Base-by-base conservation (phyloP, 2,888 invertebrate genomes). In the Ecdyonurus torrentis region DNA sequence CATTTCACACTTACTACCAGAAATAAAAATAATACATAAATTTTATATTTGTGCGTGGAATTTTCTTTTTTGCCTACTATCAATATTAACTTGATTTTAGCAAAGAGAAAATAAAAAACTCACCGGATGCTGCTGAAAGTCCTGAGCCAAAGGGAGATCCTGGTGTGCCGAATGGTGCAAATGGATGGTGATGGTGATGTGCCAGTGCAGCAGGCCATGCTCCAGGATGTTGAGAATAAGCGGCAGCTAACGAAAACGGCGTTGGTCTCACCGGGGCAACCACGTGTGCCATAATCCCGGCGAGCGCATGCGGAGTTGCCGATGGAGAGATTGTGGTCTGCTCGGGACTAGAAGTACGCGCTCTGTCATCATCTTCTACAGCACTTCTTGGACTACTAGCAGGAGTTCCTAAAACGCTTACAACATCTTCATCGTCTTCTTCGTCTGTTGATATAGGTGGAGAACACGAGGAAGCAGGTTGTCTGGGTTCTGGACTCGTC, bases 321-420 rank as follows among this genome's bases (percentile, higher is more conserved):
- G 25, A 24, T 52, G 59, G 52, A 19, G 50, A 64, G 50, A 61
- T 63, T 7, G 64, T 63, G 1, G 64, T 22, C 15, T 59, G 25
- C 23, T 55, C 19, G 59, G 63, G 1, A 63, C 61, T 24, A 62
- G 23, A 19, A 65, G 25, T 65, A 64, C 66, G 5, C 63, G 53
- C 37, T 88, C 76, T 70, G n/a, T n/a, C n/a, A n/a, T n/a, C n/a
- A n/a, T 89, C 89, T 73, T 89, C 89, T 18, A 89, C 89, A 72
- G 90, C 89, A 18, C 89, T 88, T 70, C 85, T n/a, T 80, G 60
- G 63, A 25, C 85, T 85, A 67, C 83, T 83, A 67, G 79, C 80
- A 55, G 59, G 63, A 24, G 63, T 66, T 10, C 66, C 66, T 19
- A 67, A 66, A 25, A 68, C 69, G 52, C 66, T 65, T n/a, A 81